These are phyloP conservation scores for Lineus longissimus DNA, from an alignment of 1,140 invertebrate genomes.

Conservation along the genomic window DNA sequence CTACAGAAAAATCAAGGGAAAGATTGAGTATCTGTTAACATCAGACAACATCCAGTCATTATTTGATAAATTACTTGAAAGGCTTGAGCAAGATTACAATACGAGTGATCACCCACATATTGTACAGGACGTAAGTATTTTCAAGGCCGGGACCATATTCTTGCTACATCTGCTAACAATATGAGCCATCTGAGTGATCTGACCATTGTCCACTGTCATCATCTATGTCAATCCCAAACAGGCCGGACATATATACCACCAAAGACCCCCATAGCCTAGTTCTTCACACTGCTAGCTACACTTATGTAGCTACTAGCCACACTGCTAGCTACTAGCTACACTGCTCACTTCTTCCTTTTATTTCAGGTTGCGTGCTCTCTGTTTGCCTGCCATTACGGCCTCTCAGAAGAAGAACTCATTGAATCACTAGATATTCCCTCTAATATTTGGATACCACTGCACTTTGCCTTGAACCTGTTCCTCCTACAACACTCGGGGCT, in stretches of 20 bases:
- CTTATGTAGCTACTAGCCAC: no score
- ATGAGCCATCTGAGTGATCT: background rate
- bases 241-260: no score
- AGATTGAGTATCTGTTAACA: conserved; percentile 38
- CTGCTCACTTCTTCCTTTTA: background rate
- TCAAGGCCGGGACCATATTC: no score
- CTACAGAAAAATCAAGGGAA: conserved; percentile 39
- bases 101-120: conserved; percentile 26
- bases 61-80: conserved; percentile 32
- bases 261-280: no score
- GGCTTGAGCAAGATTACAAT: conserved; percentile 44
- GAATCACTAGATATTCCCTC: conserved; percentile 29
- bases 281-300: no score
- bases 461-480: conserved; percentile 38
- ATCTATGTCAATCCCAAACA: no score
- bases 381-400: conserved; percentile 27
- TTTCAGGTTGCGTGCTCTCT: conserved; percentile 32
- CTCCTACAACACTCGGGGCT: conserved; percentile 31
- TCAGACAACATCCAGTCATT: conserved; percentile 35
- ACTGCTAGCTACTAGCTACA: no score
- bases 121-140: conserved; percentile 31
- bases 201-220: no score
- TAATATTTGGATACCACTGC: conserved; percentile 39
- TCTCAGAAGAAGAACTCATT: conserved; percentile 33
- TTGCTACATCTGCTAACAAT: background rate